Base-by-base conservation (phyloP, 2,113 vertebrate species). In the Furnarius figulus region DNA sequence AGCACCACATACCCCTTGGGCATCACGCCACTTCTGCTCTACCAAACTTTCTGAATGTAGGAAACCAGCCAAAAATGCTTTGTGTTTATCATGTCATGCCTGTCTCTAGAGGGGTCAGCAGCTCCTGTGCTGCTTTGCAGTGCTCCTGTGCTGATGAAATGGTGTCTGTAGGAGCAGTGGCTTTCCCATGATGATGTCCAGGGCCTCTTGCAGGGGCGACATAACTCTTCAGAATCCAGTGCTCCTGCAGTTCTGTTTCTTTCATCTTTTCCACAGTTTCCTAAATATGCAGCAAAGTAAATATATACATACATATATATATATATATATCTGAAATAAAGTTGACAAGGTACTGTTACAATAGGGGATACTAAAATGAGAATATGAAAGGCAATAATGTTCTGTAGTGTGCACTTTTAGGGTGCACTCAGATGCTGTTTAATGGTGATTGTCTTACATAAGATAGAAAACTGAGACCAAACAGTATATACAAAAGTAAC, bases 101-200 rank as follows among this genome's bases (percentile, higher is more conserved):
- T 62, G 24, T 7, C 17, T 53, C 22, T 35, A n/a, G 77, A 50
- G 28, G 12, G 46, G 12, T 55, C 44, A 39, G 67, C 47, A 59
- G 65, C 59, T 76, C 67, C 39, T 0, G 0, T 4, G 10, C 4
- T 9, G 8, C 0, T 0, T 11, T 47, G 61, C 46, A 52, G 23
- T 35, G 14, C 21, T 53, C 35, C 40, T 2, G 0, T 20, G n/a
- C 28, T 35, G 30, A 21, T 35, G 77, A 39, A 75, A 19, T 14
- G 12, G 16, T 33, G 40, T 28, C 73, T 61, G 46, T 76, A 68
- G 24, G 63, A 83, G 37, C 2, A 0, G 39, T 13, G 14, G 17
- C 55, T 77, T 87, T 95, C 68, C 56, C 18, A 8, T 53, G 37
- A 15, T 70, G 50, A 46, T 53, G 23, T 56, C 72, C 86, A 52